These are phyloP conservation scores for Pyralis farinalis DNA, from an alignment of 2,888 invertebrate genomes.

Conservation along the genomic window DNA sequence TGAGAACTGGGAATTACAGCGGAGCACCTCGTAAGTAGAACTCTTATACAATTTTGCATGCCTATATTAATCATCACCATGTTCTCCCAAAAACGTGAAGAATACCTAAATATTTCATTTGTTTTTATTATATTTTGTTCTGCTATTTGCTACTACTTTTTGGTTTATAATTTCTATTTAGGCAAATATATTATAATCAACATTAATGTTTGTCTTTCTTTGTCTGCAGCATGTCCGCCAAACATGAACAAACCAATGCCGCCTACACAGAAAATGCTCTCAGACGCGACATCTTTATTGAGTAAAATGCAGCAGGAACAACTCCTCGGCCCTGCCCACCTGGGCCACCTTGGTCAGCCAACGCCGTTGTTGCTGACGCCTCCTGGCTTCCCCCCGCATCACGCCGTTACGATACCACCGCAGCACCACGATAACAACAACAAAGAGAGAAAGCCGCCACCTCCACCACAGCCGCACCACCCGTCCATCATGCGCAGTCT, in stretches of 20 bases:
- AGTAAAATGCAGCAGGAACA: slow-evolving; percentile 87
- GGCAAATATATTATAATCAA: too few relatives aligned
- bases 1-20: slow-evolving; percentile 97
- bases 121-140: too few relatives aligned
- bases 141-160: too few relatives aligned
- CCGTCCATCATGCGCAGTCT: slow-evolving; percentile 86
- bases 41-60: too few relatives aligned
- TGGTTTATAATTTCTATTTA: too few relatives aligned
- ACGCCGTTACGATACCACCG: slow-evolving; percentile 85
- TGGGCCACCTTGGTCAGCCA: slow-evolving; percentile 75
- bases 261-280: slow-evolving; percentile 89
- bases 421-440: slow-evolving; percentile 82
- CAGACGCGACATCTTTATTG: slow-evolving; percentile 83
- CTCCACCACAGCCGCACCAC: slow-evolving; percentile 83
- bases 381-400: slow-evolving; percentile 88
- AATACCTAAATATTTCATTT: too few relatives aligned
- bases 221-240: slow-evolving; percentile 82
- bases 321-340: slow-evolving; percentile 78
- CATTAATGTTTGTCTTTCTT: slow-evolving; percentile 16
- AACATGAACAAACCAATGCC: slow-evolving; percentile 88
- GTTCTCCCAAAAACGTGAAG: neutral
- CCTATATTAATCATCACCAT: too few relatives aligned
- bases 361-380: slow-evolving; percentile 87
- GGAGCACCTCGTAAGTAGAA: slow-evolving; percentile 87
- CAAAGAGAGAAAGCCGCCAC: slow-evolving; percentile 78